Evolutionary conservation across 2,888 invertebrate genomes (phyloP), one percentile per base, ranked within the genome.

Genomic region (Sinhomidia bicolor): DNA sequence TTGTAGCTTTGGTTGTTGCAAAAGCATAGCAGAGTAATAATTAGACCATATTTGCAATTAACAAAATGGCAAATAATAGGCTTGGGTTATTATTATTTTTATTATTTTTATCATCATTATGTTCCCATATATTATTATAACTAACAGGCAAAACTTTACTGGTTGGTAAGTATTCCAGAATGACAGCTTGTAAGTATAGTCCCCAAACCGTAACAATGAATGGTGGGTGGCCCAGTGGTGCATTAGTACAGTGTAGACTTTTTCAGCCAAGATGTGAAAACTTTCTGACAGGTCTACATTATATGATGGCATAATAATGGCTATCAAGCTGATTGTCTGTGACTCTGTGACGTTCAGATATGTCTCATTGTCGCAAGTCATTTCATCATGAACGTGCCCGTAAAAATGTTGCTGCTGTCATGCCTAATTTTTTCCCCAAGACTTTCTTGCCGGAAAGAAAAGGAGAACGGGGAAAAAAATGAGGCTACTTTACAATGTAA

Each of bases 251-350:
- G 36, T 7, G 36, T 26, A 32, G 32, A 68, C 1, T 17, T 68
- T 36, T 68, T 36, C 65, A 36, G 17, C 36, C 65, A 36, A n/a
- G 14, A 44, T 71, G 71, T 71, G 44, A 17, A 71, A 71, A 71
- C 44, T 71, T 71, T 71, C 44, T 71, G 71, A 71, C 71, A 44
- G 44, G 41, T 17, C 12, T 71, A 44, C 71, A 44, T 71, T 41
- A 44, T 41, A 44, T 68, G 57, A 57, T 62, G 26, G 62, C 62
- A 68, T 68, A 17, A 68, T 68, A 71, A 71, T 23, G 23, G n/a
- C 71, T 71, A 71, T 71, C 71, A 71, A 44, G 71, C 17, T 71
- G 71, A 71, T 71, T 71, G 44, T 71, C 23, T 71, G 71, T 44
- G 71, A 71, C 71, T 71, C 23, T 71, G 71, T 44, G 71, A 71